Base-by-base conservation (phyloP, 2,888 invertebrate species). In the Idaea straminata region DNA sequence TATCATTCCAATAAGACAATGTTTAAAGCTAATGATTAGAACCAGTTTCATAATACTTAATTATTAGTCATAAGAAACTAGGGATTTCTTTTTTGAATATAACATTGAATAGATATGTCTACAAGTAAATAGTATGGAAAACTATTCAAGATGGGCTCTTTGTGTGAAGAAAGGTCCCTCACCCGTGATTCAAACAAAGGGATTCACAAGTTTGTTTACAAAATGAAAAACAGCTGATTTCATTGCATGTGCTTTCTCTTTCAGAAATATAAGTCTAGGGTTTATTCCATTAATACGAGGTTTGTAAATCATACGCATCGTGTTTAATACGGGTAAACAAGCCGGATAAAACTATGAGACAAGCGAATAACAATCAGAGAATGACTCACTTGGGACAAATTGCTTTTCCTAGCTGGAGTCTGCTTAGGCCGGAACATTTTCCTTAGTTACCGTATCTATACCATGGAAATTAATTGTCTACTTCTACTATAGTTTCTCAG, bases 361-460 rank as follows among this genome's bases (percentile, higher is more conserved):
- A 76, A 80, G 77, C 81, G 85, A 84, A 84, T 81, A 77, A 79
- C 77, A 69, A 73, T 61, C 66, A 72, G 68, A 63, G 59, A 80
- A 86, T 92, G 90, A 92, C 92, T 92, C 92, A 92, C 92, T 85
- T 92, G 92, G n/a, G 92, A 88, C 77, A 92, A 86, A 77, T 88
- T 90, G 58, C 78, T 73, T 79, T 82, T 89, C 77, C 87, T 89
- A 72, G 86, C 84, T 70, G 88, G 81, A 75, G 73, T 83, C 58
- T 85, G 86, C 69, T 84, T 89, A 70, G 47, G 47, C 47, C 83
- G 86, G 70, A 75, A 83, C 92, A 92, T 92, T 74, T 78, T 79
- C 5, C 47, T 47, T 7, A 47, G 10, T 47, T 47, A 47, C 47
- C 7, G 3, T 47, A 47, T 47, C 47, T 47, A 47, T 13, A 47